Base-by-base conservation (phyloP, 2,113 vertebrate species). In the Thunnus maccoyii region DNA sequence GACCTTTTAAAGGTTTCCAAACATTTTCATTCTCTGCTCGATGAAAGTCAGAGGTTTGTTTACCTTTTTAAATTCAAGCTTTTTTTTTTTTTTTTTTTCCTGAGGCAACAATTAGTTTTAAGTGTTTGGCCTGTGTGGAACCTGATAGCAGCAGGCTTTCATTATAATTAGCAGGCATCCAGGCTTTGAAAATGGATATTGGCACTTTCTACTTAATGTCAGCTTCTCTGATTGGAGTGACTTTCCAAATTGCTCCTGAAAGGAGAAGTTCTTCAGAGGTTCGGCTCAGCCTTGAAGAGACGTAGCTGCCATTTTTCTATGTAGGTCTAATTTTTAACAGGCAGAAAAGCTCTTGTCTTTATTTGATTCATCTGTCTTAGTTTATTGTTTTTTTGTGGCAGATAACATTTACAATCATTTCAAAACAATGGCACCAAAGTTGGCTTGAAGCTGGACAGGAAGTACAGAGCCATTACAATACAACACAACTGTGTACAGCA, bases 101-200 rank as follows among this genome's bases (percentile, higher is more conserved):
- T 66, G n/a, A 67, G 56, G 52, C 44, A 66, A 61, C 78, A 84
- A 54, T 89, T 82, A 80, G 68, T 57, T 76, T 54, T n/a, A 72
- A 84, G 72, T 80, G 80, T 69, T 7, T n/a, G 63, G 52, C 22
- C 77, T 55, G 16, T 3, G 2, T 74, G 71, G 57, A 89, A 75
- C 68, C 60, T 72, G 81, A 85, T 67, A 64, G 61, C 75, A 52
- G 67, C 14, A 75, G 66, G 66, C 72, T 83, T 76, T 78, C 70
- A 65, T 84, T 64, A 13, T 84, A 89, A 88, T 87, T 75, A 81
- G 76, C 72, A 75, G 41, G 27, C 69, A 75, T 16, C 30, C 81
- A 85, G 60, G 81, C 77, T 87, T 89, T 81, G 66, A 41, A 81
- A 74, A 83, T 76, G 72, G 82, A 41, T 7, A 41, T 41, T 41